A percentile compares a stretch with the other conserved stretches of the same genome.
These are phyloP conservation scores for Trachelus iudaicus DNA, from an alignment of 2,888 invertebrate species.

Conservation along the genomic window DNA sequence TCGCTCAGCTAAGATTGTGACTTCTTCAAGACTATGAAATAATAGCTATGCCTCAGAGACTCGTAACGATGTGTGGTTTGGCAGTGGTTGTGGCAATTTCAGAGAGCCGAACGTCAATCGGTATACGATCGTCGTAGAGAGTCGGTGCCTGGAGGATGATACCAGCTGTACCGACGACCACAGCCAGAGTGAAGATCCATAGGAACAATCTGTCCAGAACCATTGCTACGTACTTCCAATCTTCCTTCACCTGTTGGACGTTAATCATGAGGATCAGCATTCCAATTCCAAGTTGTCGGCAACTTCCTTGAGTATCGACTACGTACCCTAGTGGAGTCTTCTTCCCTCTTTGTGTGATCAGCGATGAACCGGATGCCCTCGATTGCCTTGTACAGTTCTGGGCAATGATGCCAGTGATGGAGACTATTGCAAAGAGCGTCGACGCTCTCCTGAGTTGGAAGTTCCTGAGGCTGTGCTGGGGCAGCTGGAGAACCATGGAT, in stretches of 20 bases:
- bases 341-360: constrained; percentile 91
- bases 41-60: constrained; percentile 54
- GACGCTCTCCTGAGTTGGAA: constrained; percentile 67
- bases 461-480: constrained; percentile 66
- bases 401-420: constrained; percentile 89
- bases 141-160: constrained; percentile 96
- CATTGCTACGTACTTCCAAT: constrained; percentile 99
- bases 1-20: neutral
- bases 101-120: constrained; percentile 88
- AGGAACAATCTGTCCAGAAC: constrained; percentile 96
- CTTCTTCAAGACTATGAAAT: constrained; percentile 13
- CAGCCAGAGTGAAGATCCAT: constrained; percentile 97
- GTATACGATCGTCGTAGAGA: constrained; percentile 89
- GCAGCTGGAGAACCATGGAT: constrained; percentile 71
- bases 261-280: neutral
- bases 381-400: constrained; percentile 92
- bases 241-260: constrained; percentile 84
- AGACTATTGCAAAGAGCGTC: constrained; percentile 73
- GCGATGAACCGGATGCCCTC: constrained; percentile 93
- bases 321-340: constrained; percentile 88
- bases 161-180: constrained; percentile 92
- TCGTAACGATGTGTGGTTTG: constrained; percentile 77
- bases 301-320: neutral
- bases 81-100: constrained; percentile 91
- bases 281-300: neutral